Base-by-base conservation (phyloP, 2,888 invertebrate genomes). In the Desoria tigrina region DNA sequence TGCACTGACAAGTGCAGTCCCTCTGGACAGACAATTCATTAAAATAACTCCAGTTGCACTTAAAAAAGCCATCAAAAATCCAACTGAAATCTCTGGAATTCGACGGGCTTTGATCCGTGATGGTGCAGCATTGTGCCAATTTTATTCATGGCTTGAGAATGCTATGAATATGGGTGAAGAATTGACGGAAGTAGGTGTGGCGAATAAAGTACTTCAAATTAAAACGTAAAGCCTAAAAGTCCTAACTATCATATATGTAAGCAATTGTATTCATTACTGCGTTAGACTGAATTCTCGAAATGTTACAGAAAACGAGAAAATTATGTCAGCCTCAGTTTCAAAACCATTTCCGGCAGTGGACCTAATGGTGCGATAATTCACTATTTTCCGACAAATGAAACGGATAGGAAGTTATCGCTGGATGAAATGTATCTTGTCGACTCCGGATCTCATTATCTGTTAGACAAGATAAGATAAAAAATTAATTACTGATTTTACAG, bases 321-420 rank as follows among this genome's bases (percentile, higher is more conserved):
- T 79, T 84, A 87, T 11, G 74, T 78, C 56, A 81, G 77, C 69
- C 76, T 90, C 77, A 92, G 95, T 76, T 98, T 98, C 80, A 83
- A 85, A 53, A 96, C 97, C 0, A 98, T 98, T 68, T 90, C 94
- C 21, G 90, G 93, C 0, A 88, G 89, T 1, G 98, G 97, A 0
- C 86, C 90, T 1, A 91, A 98, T 81, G 94, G 90, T 0, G 94
- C 97, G 1, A 86, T 96, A 14, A 94, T 97, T 73, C 98, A 98
- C 81, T 98, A 98, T 81, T 82, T 84, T 58, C 90, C 94, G 0
- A 84, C 85, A 45, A 84, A 87, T 4, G 86, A 56, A 21, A 68
- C 66, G 3, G 86, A 87, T 57, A 82, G 63, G 21, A 87, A 82
- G 11, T 87, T 97, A 16, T 87, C 85, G n/a, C 82, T 82, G 0